Percentiles rank a stretch among this genome's conserved stretches.
These are phyloP conservation scores for Mallotus villosus DNA, from an alignment of 2,797 vertebrate genomes.

Conservation along the genomic window DNA sequence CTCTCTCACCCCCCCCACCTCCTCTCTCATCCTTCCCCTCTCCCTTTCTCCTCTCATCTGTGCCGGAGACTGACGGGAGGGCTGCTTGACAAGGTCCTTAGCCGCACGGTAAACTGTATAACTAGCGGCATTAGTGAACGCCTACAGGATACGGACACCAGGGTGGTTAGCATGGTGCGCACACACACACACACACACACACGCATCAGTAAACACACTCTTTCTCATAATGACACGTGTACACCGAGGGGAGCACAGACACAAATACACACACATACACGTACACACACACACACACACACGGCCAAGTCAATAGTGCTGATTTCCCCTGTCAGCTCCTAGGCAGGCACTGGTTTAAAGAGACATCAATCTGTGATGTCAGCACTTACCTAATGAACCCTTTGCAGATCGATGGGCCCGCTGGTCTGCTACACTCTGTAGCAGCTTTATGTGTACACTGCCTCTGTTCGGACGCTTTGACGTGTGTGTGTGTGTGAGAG, in stretches of 20 bases:
- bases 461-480: conserved; percentile 45
- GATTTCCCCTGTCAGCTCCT: conserved; percentile 88
- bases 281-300: conserved; percentile 40
- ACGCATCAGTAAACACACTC: conserved; percentile 14
- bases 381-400: conserved; percentile 98
- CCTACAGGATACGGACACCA: conserved; percentile 79
- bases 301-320: conserved; percentile 88
- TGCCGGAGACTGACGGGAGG: conserved; percentile 21
- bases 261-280: conserved; percentile 29
- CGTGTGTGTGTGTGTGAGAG: background rate
- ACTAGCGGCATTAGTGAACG: conserved; percentile 76
- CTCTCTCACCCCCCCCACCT: background rate
- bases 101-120: conserved; percentile 76
- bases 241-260: conserved; percentile 19
- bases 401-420: conserved; percentile 88
- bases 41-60: conserved; percentile 37
- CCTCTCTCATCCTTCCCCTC: conserved; percentile 23
- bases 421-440: conserved; percentile 71
- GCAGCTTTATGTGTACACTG: conserved; percentile 60
- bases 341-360: conserved; percentile 93
- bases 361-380: conserved; percentile 99
- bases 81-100: conserved; percentile 71
- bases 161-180: conserved; percentile 46
- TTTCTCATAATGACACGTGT: conserved; percentile 22
- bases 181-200: conserved; percentile 40